phyloP scores from a whole-genome alignment of 2,888 invertebrate genomes.

The Cantharis nigra region DNA sequence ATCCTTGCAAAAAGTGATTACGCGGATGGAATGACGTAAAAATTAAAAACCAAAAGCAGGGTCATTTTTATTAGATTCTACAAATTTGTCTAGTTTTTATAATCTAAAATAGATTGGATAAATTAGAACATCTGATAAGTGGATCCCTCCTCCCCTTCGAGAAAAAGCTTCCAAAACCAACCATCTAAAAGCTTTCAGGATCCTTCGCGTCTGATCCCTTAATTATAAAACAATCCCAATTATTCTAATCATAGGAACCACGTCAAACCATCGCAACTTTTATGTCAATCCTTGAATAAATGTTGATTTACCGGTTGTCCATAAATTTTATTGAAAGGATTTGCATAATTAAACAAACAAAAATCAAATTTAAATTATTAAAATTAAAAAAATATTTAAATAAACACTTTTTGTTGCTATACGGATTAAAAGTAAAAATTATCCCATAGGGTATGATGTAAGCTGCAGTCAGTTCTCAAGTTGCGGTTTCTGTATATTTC shows the following conservation, averaged over 20 bases:
- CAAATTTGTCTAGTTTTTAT: neutral
- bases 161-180: neutral
- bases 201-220: too few species aligned
- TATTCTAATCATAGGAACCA: neutral
- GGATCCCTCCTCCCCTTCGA: too few species aligned
- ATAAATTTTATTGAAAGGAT: neutral
- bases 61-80: too few species aligned
- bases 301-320: neutral
- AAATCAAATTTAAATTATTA: neutral
- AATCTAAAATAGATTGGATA: neutral
- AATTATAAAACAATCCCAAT: too few species aligned
- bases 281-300: neutral
- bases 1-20: too few species aligned
- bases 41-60: too few species aligned
- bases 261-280: neutral
- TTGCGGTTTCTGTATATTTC: neutral
- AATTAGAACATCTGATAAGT: neutral
- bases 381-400: neutral
- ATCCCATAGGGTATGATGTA: neutral
- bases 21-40: too few species aligned
- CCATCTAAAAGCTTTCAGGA: neutral
- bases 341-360: neutral
- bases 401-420: neutral
- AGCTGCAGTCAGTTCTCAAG: too few species aligned
- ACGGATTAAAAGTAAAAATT: neutral